Evolutionary conservation across 2,888 invertebrate species (phyloP).

Genomic region (Thereva nobilitata): DNA sequence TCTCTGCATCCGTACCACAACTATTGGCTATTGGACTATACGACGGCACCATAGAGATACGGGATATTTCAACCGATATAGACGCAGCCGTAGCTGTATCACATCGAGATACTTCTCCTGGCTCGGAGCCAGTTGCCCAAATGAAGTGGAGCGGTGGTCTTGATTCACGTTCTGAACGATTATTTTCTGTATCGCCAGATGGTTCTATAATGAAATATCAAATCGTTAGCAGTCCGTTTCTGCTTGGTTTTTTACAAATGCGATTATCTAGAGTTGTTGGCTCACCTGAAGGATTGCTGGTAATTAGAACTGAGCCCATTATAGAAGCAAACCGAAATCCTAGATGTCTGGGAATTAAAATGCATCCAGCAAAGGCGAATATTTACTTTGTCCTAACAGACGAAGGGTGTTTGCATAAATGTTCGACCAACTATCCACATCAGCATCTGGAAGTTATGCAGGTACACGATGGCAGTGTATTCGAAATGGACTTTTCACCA

Average conservation of each 20-base stretch:
- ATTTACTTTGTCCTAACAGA: constrained; percentile 81
- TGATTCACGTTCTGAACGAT: constrained; percentile 59
- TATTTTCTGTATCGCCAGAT: constrained; percentile 66
- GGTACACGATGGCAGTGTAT: constrained; percentile 79
- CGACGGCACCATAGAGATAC: constrained; percentile 71
- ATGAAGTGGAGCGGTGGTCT: constrained; percentile 64
- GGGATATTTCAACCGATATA: constrained; percentile 68
- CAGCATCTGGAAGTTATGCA: constrained; percentile 70
- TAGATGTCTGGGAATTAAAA: constrained; percentile 66
- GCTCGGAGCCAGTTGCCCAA: constrained; percentile 70
- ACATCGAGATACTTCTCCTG: constrained; percentile 63
- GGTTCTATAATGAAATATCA: constrained; percentile 65
- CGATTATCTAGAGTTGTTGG: constrained; percentile 69
- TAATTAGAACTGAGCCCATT: constrained; percentile 43
- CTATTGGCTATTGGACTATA: constrained; percentile 75
- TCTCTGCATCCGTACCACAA: constrained; percentile 71
- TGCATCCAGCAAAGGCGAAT: constrained; percentile 66
- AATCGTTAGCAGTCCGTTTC: constrained; percentile 63
- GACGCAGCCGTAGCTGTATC: constrained; percentile 62
- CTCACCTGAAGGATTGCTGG: constrained; percentile 63
- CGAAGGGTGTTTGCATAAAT: constrained; percentile 82
- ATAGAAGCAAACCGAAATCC: constrained; percentile 66
- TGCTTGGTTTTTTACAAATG: constrained; percentile 68
- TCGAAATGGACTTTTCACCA: constrained; percentile 72
- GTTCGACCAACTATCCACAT: constrained; percentile 80